Conservation (phyloP, 2,888 invertebrate species). For the Uropetala carovei region DNA sequence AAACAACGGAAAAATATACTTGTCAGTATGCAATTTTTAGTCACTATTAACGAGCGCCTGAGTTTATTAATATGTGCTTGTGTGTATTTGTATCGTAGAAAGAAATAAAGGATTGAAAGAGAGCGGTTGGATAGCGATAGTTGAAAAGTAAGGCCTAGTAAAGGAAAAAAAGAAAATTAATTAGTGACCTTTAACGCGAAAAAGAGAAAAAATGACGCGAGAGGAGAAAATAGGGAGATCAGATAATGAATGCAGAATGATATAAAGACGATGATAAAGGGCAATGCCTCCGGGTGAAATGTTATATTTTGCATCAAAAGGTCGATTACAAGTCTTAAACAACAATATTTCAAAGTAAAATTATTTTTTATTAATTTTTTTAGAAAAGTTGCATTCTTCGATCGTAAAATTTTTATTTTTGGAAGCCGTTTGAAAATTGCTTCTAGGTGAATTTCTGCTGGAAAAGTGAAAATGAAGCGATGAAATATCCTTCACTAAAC, state of each 20-base stretch:
- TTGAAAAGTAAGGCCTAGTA: too few relatives aligned
- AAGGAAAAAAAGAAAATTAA: background rate
- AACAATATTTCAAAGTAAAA: background rate
- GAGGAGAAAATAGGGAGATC: background rate
- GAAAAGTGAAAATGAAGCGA: too few relatives aligned
- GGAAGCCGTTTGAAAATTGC: background rate
- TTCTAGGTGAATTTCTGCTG: background rate
- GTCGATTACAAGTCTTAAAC: background rate
- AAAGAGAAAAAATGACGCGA: background rate
- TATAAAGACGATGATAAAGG: slow-evolving; percentile 1
- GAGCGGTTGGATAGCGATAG: too few relatives aligned
- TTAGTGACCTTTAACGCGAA: background rate
- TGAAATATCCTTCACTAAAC: too few relatives aligned
- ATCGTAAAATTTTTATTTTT: background rate
- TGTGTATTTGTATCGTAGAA: too few relatives aligned
- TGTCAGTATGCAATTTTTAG: too few relatives aligned
- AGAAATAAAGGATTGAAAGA: too few relatives aligned
- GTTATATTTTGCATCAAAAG: background rate
- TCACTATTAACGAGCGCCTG: too few relatives aligned
- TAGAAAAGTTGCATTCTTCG: background rate
- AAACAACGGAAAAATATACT: too few relatives aligned
- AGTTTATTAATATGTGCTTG: too few relatives aligned
- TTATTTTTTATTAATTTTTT: background rate
- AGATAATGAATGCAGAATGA: background rate
- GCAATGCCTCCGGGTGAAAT: background rate